These are phyloP conservation scores for Drosophila pseudoobscura DNA, from an alignment of 1,140 invertebrate species.

Conservation along the genomic window DNA sequence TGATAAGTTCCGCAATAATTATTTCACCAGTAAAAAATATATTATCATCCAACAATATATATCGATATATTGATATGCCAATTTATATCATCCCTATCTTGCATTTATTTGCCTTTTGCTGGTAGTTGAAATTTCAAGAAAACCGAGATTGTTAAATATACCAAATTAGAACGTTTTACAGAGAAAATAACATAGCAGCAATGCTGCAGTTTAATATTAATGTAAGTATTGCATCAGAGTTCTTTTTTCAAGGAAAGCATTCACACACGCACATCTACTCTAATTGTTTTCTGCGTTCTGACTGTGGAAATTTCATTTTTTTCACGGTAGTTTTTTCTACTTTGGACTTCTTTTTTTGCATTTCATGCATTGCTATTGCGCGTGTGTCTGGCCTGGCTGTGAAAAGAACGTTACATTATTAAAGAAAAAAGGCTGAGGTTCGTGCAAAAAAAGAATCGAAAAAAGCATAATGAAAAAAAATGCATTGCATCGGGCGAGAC, in stretches of 20 bases:
- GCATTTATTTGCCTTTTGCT: background rate
- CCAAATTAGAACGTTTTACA: conserved; percentile 26
- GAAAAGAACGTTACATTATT: too few species aligned
- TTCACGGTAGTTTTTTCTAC: conserved; percentile 11
- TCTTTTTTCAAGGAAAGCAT: conserved; percentile 3
- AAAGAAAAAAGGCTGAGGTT: too few species aligned
- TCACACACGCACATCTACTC: conserved; percentile 1
- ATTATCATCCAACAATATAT: too few species aligned
- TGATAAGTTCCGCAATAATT: too few species aligned
- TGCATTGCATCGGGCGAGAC: conserved; percentile 14
- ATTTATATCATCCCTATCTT: background rate
- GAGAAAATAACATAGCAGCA: conserved; percentile 42
- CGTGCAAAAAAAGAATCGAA: too few species aligned
- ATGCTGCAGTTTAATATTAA: conserved; percentile 52
- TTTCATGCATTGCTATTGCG: conserved; percentile 21
- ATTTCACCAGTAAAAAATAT: too few species aligned
- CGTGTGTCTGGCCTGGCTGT: conserved; percentile 1
- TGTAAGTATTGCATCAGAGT: conserved; percentile 50
- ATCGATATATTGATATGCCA: too few species aligned
- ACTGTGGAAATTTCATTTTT: conserved; percentile 41
- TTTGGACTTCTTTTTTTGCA: conserved; percentile 19
- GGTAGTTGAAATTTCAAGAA: conserved; percentile 8
- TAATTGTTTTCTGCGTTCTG: conserved; percentile 37
- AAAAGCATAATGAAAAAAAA: background rate
- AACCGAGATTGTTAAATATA: conserved; percentile 27